phyloP scores from a whole-genome alignment of 2,113 vertebrate genomes.

The Clinocottus analis region DNA sequence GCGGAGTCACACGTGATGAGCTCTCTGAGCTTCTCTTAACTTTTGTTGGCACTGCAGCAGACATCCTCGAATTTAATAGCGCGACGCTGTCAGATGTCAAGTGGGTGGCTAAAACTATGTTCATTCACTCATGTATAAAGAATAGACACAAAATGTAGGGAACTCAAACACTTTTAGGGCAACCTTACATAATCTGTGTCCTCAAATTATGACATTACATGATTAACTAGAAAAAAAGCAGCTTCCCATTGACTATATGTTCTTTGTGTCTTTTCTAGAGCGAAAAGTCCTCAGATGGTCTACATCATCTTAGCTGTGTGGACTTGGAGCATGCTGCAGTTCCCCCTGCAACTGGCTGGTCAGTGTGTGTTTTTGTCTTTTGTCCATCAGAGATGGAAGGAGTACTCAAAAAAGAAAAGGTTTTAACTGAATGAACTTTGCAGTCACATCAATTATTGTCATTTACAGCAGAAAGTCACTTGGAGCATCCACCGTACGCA shows the following conservation, averaged over 20 bases:
- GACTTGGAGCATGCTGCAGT: conserved; percentile 98
- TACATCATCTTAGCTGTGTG: conserved; percentile 92
- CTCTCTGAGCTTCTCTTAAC: conserved; percentile 94
- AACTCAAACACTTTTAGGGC: background rate
- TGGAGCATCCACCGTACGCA: too few species aligned
- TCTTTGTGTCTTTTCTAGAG: conserved; percentile 74
- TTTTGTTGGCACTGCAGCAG: conserved; percentile 95
- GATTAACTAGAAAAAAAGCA: background rate
- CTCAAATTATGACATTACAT: background rate
- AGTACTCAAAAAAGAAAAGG: too few species aligned
- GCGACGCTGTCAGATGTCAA: conserved; percentile 91
- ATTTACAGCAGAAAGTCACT: too few species aligned
- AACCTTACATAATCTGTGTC: background rate
- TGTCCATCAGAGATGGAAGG: too few species aligned
- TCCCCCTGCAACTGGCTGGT: conserved; percentile 95
- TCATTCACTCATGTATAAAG: background rate
- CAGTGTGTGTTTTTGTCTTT: conserved; percentile 56
- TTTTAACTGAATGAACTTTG: too few species aligned
- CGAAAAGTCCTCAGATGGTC: conserved; percentile 81
- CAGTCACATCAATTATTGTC: too few species aligned
- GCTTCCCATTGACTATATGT: background rate
- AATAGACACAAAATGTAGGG: background rate
- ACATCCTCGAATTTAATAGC: conserved; percentile 95
- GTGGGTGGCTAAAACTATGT: conserved; percentile 78
- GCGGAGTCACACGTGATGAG: conserved; percentile 89